Evolutionary conservation across 2,888 invertebrate genomes (phyloP).

Genomic region (Dusona sp.): DNA sequence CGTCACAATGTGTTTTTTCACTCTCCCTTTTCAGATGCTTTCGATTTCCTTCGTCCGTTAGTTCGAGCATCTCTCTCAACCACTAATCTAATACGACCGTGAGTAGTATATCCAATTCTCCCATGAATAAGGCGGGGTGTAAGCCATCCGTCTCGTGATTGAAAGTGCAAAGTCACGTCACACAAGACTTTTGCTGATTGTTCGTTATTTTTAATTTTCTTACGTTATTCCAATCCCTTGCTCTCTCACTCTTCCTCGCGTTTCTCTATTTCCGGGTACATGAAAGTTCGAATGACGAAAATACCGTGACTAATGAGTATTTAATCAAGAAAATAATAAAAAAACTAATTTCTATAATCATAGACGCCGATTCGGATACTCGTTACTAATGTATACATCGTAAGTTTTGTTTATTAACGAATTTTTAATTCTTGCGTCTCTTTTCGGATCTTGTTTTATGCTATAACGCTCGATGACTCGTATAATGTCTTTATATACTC

Average conservation of each 20-base stretch:
- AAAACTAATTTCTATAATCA: background rate
- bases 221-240: background rate
- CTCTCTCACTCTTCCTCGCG: conserved; percentile 12
- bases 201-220: conserved; percentile 7
- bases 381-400: background rate
- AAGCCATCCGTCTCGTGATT: background rate
- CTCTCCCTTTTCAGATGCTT: conserved; percentile 7
- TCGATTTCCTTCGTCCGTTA: conserved; percentile 18
- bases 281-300: background rate
- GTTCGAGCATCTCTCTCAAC: background rate
- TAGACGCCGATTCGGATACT: background rate
- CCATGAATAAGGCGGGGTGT: background rate
- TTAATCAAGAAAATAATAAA: background rate
- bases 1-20: background rate
- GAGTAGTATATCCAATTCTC: conserved; percentile 28
- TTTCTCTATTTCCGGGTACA: background rate
- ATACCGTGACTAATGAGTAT: background rate
- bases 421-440: background rate
- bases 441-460: background rate
- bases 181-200: conserved; percentile 11
- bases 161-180: conserved; percentile 52
- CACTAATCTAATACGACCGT: conserved; percentile 16
- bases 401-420: background rate
- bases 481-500: background rate
- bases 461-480: background rate